phyloP scores from a whole-genome alignment of 2,888 invertebrate genomes.

The Linnaemya tessellans region DNA sequence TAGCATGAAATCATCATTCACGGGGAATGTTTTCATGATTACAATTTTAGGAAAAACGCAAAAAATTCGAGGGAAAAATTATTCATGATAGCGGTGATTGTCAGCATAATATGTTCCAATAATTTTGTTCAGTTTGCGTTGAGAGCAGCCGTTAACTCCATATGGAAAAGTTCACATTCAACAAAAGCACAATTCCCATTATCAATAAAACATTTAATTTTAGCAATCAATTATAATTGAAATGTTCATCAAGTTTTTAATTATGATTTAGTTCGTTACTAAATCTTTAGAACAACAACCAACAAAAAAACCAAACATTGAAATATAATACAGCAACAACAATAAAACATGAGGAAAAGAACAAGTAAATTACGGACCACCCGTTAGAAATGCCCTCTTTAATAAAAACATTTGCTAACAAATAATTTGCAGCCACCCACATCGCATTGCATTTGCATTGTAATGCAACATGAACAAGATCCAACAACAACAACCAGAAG shows the following conservation, averaged over 20 bases:
- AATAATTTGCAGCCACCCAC: constrained; percentile 62
- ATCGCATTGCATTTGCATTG: constrained; percentile 56
- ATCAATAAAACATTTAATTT: neutral
- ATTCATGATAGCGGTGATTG: too few species aligned
- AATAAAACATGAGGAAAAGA: constrained; percentile 55
- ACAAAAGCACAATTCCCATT: neutral
- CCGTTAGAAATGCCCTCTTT: constrained; percentile 54
- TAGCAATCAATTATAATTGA: neutral
- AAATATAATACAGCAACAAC: constrained; percentile 55
- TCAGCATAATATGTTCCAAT: too few species aligned
- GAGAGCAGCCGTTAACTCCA: too few species aligned
- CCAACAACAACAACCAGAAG: constrained; percentile 20
- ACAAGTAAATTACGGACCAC: constrained; percentile 69
- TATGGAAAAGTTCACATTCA: constrained; percentile 14
- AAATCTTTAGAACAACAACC: constrained; percentile 14
- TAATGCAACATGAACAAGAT: constrained; percentile 29
- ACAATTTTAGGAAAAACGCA: too few species aligned
- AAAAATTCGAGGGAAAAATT: too few species aligned
- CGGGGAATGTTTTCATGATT: too few species aligned
- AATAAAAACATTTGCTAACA: constrained; percentile 50
- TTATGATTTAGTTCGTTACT: constrained; percentile 8
- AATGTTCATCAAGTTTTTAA: constrained; percentile 12
- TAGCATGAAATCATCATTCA: too few species aligned
- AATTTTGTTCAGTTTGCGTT: too few species aligned
- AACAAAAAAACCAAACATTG: constrained; percentile 36